Evolutionary conservation across 2,113 vertebrate species (phyloP).

Genomic region (Panurus biarmicus): DNA sequence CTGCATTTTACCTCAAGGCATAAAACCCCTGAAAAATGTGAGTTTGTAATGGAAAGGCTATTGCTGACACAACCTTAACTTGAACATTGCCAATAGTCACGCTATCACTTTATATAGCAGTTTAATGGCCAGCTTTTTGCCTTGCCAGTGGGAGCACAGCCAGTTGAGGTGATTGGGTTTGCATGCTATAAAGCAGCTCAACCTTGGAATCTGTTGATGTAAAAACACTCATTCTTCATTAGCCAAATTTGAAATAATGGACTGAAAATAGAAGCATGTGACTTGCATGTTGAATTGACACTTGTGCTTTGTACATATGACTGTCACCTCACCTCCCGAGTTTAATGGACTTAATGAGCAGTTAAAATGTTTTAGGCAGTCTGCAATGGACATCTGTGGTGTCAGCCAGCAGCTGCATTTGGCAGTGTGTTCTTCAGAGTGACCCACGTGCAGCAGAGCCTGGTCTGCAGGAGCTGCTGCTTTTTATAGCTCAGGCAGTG

Average conservation of each 20-base stretch:
- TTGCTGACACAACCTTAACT: constrained; percentile 54
- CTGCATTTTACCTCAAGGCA: constrained; percentile 31
- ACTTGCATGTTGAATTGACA: constrained; percentile 10
- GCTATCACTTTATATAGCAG: constrained; percentile 41
- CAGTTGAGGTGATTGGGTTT: constrained; percentile 33
- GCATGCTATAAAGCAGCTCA: constrained; percentile 18
- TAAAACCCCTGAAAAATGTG: constrained; percentile 32
- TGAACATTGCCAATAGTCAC: constrained; percentile 3
- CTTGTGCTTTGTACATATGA: not conserved
- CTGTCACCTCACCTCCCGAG: not conserved
- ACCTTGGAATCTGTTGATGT: not conserved
- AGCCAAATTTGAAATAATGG: constrained; percentile 43
- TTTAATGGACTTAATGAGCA: constrained; percentile 27
- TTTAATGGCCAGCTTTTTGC: constrained; percentile 25
- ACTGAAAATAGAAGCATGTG: constrained; percentile 24
- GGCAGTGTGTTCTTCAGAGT: not conserved
- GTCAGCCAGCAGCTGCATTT: not conserved
- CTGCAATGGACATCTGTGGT: not conserved
- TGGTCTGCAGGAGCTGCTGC: not conserved
- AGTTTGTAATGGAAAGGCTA: constrained; percentile 26
- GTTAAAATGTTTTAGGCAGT: not conserved
- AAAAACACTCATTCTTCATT: constrained; percentile 25
- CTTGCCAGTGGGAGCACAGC: constrained; percentile 19
- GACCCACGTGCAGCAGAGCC: not conserved
- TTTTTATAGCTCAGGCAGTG: not conserved